These are phyloP conservation scores for Philereme transversata DNA, from an alignment of 2,888 invertebrate species.

Conservation along the genomic window DNA sequence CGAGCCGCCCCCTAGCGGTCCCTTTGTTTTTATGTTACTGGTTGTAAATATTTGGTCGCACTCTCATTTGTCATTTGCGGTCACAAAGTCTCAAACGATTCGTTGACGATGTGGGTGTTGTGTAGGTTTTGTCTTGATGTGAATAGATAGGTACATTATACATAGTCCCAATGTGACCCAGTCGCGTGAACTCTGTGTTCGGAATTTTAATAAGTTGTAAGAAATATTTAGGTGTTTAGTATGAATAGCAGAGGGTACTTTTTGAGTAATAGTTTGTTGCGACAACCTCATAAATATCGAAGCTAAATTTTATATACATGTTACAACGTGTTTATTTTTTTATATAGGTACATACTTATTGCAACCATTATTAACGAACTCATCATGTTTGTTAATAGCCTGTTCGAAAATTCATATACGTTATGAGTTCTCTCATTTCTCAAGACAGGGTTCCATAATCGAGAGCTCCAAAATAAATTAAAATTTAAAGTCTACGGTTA, in stretches of 20 bases:
- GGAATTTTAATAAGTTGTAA: slow-evolving; percentile 45
- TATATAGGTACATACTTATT: too few species aligned
- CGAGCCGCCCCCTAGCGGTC: slow-evolving; percentile 66
- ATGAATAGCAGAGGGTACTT: background rate
- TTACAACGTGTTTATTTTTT: too few species aligned
- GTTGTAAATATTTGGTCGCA: slow-evolving; percentile 78
- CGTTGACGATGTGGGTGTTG: slow-evolving; percentile 66
- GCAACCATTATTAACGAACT: too few species aligned
- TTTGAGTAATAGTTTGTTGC: too few species aligned
- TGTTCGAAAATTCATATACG: too few species aligned
- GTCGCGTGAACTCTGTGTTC: slow-evolving; percentile 51
- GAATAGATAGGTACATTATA: slow-evolving; percentile 40
- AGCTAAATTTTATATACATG: too few species aligned
- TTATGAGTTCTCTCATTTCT: too few species aligned
- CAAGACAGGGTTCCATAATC: background rate
- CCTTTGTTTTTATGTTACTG: slow-evolving; percentile 78
- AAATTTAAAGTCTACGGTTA: slow-evolving; percentile 1
- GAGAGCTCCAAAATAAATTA: background rate
- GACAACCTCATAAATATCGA: too few species aligned
- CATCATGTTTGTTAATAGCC: too few species aligned
- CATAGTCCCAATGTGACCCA: slow-evolving; percentile 28
- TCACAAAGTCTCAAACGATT: slow-evolving; percentile 68
- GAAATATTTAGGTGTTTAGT: slow-evolving; percentile 3
- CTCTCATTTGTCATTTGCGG: slow-evolving; percentile 78
- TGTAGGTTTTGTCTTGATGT: slow-evolving; percentile 46